phyloP scores from a whole-genome alignment of 2,888 invertebrate genomes.

The Tridacna crocea region DNA sequence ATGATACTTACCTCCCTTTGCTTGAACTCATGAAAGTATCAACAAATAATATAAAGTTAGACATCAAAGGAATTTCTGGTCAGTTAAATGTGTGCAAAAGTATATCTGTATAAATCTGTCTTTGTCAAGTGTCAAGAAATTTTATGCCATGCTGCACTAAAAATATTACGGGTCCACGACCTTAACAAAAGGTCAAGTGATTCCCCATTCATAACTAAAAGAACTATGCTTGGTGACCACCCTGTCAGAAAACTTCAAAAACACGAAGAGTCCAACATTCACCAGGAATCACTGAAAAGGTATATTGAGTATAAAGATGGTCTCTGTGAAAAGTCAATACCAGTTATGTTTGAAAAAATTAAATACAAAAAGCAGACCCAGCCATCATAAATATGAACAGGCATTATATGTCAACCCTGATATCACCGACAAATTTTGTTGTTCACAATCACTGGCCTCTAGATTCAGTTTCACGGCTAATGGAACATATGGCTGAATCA shows the following conservation, averaged over 20 bases:
- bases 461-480: slow-evolving; percentile 14
- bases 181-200: neutral
- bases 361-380: slow-evolving; percentile 1
- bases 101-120: too few species aligned
- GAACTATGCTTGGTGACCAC: slow-evolving; percentile 29
- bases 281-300: slow-evolving; percentile 10
- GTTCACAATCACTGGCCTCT: slow-evolving; percentile 39
- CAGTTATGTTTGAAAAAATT: neutral
- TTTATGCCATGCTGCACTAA: too few species aligned
- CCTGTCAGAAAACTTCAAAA: slow-evolving; percentile 29
- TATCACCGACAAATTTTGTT: slow-evolving; percentile 16
- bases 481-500: neutral
- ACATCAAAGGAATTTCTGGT: too few species aligned
- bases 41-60: too few species aligned
- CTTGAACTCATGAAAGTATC: too few species aligned
- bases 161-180: too few species aligned
- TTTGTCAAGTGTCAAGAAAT: too few species aligned
- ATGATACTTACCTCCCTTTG: too few species aligned
- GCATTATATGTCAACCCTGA: slow-evolving; percentile 16
- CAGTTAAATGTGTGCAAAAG: too few species aligned
- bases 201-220: slow-evolving; percentile 20
- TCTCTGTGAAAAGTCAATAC: neutral
- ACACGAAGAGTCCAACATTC: slow-evolving; percentile 19
- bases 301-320: neutral
- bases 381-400: slow-evolving; percentile 9